A percentile compares a stretch with the other conserved stretches of the same genome.
These are phyloP conservation scores for Bombus haemorrhoidalis DNA, from an alignment of 1,140 invertebrate genomes.

Conservation along the genomic window DNA sequence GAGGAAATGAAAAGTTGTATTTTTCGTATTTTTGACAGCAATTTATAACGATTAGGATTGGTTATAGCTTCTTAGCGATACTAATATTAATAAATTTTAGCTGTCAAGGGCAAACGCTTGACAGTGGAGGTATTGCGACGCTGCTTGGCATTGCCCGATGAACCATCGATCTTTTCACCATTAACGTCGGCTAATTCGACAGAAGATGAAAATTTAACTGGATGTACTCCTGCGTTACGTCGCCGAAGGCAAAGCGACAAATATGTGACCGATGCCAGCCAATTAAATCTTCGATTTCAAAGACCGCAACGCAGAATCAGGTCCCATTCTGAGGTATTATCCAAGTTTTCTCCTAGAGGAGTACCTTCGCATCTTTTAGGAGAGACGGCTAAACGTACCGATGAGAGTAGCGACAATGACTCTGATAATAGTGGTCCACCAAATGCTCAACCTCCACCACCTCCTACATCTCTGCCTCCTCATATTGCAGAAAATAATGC, in stretches of 20 bases:
- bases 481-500: constrained; percentile 80
- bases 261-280: constrained; percentile 88
- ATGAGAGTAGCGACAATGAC: constrained; percentile 82
- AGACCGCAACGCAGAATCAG: constrained; percentile 83
- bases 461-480: constrained; percentile 78
- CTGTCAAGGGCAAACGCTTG: constrained; percentile 73
- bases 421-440: constrained; percentile 79
- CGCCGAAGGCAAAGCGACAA: constrained; percentile 88
- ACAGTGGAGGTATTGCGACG: constrained; percentile 74
- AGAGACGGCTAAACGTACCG: constrained; percentile 74
- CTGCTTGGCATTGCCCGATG: constrained; percentile 80
- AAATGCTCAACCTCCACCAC: constrained; percentile 76
- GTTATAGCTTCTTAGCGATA: constrained; percentile 50
- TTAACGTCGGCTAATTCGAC: constrained; percentile 79
- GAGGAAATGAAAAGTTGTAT: not conserved
- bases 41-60: constrained; percentile 20
- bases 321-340: constrained; percentile 74
- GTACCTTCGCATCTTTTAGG: constrained; percentile 83
- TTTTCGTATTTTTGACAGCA: constrained; percentile 11
- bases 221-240: constrained; percentile 86
- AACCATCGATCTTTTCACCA: constrained; percentile 71
- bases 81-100: constrained; percentile 77
- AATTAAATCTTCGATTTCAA: constrained; percentile 89
- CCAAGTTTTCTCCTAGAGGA: constrained; percentile 76
- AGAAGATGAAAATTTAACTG: constrained; percentile 79